A percentile compares a stretch with the other conserved stretches of the same genome.
Evolutionary conservation across 2,113 vertebrate genomes (phyloP).

Genomic region (Psammodynastes pulverulentus): DNA sequence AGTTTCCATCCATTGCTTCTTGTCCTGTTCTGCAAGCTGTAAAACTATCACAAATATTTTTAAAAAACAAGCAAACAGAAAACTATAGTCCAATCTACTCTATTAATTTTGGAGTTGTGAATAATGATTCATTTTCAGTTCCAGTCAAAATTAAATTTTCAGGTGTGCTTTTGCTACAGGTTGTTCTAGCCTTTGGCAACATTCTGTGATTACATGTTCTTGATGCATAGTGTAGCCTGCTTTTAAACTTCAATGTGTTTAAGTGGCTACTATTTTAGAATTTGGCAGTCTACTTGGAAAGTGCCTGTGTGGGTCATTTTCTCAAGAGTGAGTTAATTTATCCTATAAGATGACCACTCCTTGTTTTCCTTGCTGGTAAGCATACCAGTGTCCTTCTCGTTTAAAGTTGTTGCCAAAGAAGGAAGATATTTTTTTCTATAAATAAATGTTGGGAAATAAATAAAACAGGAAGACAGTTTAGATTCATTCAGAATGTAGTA

Average conservation of each 20-base stretch:
- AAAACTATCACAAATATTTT: neutral
- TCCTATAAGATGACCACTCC: neutral
- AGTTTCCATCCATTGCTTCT: neutral
- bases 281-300: neutral
- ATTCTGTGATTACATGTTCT: neutral
- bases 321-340: neutral
- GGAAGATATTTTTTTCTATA: neutral
- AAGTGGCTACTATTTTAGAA: neutral
- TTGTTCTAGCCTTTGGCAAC: neutral
- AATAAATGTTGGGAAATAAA: neutral
- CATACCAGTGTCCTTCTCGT: rapidly evolving
- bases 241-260: neutral
- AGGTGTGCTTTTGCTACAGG: neutral
- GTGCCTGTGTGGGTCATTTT: neutral
- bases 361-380: conserved; percentile 4
- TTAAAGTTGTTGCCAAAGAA: neutral
- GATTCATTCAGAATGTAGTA: neutral
- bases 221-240: neutral
- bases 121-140: neutral
- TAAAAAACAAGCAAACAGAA: neutral
- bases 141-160: neutral
- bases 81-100: neutral
- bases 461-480: neutral
- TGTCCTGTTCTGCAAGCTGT: neutral
- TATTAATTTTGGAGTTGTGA: neutral